Percentiles rank a stretch among this genome's conserved stretches.
Conservation (phyloP, 2,113 vertebrate genomes). For the Peromyscus californicus region DNA sequence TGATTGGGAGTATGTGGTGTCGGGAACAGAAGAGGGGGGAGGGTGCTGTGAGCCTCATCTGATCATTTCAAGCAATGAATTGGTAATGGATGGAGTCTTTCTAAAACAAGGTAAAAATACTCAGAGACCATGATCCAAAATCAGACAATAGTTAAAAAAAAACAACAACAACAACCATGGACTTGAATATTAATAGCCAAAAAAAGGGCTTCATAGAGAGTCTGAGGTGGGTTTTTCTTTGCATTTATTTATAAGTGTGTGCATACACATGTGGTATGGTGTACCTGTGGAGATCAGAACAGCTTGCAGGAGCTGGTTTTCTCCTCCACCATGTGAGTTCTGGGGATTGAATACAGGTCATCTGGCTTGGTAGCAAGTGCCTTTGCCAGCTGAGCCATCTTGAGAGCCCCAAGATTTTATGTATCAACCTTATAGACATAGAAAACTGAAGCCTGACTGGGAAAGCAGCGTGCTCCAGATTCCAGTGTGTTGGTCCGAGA, state of each 20-base stretch:
- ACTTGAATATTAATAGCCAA: background rate
- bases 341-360: background rate
- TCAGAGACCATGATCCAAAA: slow-evolving; percentile 13
- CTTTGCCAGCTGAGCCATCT: background rate
- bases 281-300: background rate
- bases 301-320: background rate
- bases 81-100: background rate
- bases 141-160: background rate
- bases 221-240: background rate
- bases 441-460: background rate
- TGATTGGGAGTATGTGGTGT: background rate
- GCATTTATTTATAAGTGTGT: background rate
- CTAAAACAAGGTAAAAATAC: background rate
- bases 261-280: background rate
- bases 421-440: background rate
- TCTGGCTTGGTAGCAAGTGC: background rate
- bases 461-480: background rate
- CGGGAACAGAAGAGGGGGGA: background rate
- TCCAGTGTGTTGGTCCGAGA: background rate
- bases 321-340: background rate
- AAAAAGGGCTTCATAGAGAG: background rate
- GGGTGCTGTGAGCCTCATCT: background rate
- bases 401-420: background rate
- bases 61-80: background rate
- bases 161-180: background rate